phyloP scores from a whole-genome alignment of 1,140 invertebrate species.

The Drosophila orena region DNA sequence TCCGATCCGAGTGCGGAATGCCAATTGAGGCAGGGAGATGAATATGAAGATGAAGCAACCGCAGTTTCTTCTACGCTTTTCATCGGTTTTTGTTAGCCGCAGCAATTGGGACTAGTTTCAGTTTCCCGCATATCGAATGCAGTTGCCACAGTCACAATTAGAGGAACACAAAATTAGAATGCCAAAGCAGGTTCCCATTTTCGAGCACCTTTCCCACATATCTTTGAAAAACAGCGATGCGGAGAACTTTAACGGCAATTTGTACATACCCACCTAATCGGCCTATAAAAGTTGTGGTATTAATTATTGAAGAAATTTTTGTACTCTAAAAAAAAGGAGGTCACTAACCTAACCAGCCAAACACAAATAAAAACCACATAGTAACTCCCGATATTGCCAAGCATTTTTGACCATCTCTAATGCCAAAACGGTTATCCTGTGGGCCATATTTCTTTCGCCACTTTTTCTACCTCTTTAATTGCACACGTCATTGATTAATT shows the following conservation, averaged over 20 bases:
- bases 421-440: neutral
- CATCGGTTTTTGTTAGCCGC: slow-evolving; percentile 24
- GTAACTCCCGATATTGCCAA: no score
- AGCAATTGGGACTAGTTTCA: slow-evolving; percentile 53
- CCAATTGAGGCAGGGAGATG: slow-evolving; percentile 37
- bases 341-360: no score
- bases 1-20: slow-evolving; percentile 40
- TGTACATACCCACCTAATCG: neutral
- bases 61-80: neutral
- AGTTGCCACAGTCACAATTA: slow-evolving; percentile 66
- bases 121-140: slow-evolving; percentile 54
- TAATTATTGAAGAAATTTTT: no score
- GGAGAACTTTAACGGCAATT: neutral
- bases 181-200: slow-evolving; percentile 23
- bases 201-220: slow-evolving; percentile 10
- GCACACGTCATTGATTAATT: slow-evolving; percentile 75
- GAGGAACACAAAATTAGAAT: slow-evolving; percentile 60
- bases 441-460: slow-evolving; percentile 4
- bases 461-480: slow-evolving; percentile 49
- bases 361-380: no score
- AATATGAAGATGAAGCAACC: slow-evolving; percentile 72
- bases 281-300: no score
- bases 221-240: neutral
- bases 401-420: neutral
- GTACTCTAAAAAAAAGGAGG: no score